Percentiles rank a stretch among this genome's conserved stretches.
phyloP scores from a whole-genome alignment of 2,888 invertebrate genomes.

The Serripes groenlandicus region DNA sequence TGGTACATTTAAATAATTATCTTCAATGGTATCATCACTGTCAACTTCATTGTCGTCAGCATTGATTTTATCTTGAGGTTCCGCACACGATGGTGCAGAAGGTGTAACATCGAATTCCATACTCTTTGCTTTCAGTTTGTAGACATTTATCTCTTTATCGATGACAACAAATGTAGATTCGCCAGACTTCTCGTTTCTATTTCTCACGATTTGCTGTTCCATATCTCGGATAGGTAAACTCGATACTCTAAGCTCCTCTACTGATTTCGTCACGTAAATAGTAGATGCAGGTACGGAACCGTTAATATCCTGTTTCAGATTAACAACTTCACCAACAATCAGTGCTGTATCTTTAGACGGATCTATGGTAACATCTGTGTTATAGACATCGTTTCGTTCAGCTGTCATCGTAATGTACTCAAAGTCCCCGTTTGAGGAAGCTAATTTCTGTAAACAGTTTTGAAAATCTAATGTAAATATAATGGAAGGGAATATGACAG shows the following conservation, averaged over 20 bases:
- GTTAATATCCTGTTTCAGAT: conserved; percentile 2
- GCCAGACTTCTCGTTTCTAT: background rate
- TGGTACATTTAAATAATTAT: no score
- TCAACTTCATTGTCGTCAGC: no score
- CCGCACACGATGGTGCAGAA: no score
- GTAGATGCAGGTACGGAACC: background rate
- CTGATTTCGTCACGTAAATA: background rate
- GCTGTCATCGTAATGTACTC: background rate
- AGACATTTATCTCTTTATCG: conserved; percentile 4
- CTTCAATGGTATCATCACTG: no score
- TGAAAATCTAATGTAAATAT: no score
- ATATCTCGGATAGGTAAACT: conserved; percentile 10
- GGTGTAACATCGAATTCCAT: conserved; percentile 26
- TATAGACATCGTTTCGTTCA: conserved; percentile 3
- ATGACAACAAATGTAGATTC: conserved; percentile 6
- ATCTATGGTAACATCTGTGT: conserved; percentile 10
- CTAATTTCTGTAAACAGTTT: no score
- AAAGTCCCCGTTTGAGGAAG: no score
- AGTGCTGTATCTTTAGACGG: background rate
- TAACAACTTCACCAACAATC: background rate
- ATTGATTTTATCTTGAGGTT: no score
- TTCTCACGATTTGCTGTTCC: conserved; percentile 1
- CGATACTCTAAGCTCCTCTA: background rate
- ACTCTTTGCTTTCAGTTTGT: conserved; percentile 29
- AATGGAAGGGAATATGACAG: no score